These are phyloP conservation scores for Pardalotus punctatus DNA, from an alignment of 2,113 vertebrate genomes.

Conservation along the genomic window DNA sequence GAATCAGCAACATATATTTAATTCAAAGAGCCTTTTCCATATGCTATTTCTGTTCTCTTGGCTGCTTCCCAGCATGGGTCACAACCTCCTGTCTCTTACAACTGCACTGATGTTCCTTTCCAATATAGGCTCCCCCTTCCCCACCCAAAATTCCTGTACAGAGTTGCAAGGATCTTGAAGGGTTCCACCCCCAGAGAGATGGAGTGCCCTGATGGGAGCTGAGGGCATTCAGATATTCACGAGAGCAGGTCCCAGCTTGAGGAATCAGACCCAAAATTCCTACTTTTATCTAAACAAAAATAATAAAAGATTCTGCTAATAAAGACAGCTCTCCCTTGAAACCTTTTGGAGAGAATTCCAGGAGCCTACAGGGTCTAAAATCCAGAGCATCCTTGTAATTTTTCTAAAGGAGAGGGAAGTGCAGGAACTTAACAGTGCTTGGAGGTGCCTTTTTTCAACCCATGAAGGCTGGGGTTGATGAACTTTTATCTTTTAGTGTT, in stretches of 20 bases:
- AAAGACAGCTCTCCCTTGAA: background rate
- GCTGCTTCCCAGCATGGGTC: constrained; percentile 13
- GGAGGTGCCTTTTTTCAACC: background rate
- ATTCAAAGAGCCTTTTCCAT: constrained; percentile 9
- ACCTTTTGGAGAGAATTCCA: background rate
- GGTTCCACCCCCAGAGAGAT: background rate
- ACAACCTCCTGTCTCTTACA: background rate
- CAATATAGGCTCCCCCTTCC: background rate
- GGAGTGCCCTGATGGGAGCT: background rate
- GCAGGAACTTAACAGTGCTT: background rate
- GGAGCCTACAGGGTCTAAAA: background rate
- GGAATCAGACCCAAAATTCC: background rate
- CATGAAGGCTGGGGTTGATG: background rate
- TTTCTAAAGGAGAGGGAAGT: background rate
- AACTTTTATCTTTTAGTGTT: background rate
- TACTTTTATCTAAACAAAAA: background rate
- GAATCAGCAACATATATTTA: background rate
- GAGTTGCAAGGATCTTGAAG: background rate
- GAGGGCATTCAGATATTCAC: background rate
- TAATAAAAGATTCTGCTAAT: background rate
- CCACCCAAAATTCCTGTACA: background rate
- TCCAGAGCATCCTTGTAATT: background rate
- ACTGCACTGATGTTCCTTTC: background rate
- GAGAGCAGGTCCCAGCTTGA: background rate
- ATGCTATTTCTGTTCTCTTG: constrained; percentile 26